Conservation (phyloP, 2,797 vertebrate genomes). For the Chaunax sp. region DNA sequence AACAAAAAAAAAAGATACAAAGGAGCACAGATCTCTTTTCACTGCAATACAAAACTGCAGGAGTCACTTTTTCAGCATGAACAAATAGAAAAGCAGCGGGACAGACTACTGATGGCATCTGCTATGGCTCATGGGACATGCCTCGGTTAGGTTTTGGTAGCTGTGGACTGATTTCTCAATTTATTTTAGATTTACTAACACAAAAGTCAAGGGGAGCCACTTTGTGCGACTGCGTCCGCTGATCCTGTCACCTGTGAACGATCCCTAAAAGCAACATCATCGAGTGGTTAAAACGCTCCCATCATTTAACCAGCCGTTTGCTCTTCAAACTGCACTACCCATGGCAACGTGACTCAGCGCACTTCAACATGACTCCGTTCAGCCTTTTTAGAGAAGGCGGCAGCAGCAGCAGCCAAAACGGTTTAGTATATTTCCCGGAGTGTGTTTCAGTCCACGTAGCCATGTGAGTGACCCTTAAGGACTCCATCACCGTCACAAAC, state of each 20-base stretch:
- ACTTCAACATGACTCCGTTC: neutral
- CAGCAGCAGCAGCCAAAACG: neutral
- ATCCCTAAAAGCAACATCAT: conserved; percentile 21
- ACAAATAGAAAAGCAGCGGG: conserved; percentile 70
- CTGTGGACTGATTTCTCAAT: conserved; percentile 22
- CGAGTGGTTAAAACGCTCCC: conserved; percentile 15
- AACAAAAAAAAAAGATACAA: conserved; percentile 14
- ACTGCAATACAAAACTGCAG: conserved; percentile 48
- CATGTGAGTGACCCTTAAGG: conserved; percentile 19
- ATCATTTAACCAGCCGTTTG: conserved; percentile 9
- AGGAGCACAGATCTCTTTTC: conserved; percentile 42
- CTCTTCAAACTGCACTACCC: conserved; percentile 8
- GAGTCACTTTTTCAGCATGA: conserved; percentile 67
- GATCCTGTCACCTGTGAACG: neutral
- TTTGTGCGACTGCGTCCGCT: neutral
- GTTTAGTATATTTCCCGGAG: conserved; percentile 12
- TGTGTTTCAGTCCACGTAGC: conserved; percentile 11
- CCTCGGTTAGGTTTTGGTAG: conserved; percentile 35
- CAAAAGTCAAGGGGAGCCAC: neutral
- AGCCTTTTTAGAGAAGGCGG: conserved; percentile 6
- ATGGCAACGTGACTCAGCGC: conserved; percentile 7
- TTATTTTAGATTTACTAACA: conserved; percentile 13
- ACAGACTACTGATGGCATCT: conserved; percentile 47
- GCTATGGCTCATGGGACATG: conserved; percentile 68
- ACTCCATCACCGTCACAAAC: conserved; percentile 22